These are phyloP conservation scores for Crioceris asparagi DNA, from an alignment of 2,888 invertebrate species.

Conservation along the genomic window DNA sequence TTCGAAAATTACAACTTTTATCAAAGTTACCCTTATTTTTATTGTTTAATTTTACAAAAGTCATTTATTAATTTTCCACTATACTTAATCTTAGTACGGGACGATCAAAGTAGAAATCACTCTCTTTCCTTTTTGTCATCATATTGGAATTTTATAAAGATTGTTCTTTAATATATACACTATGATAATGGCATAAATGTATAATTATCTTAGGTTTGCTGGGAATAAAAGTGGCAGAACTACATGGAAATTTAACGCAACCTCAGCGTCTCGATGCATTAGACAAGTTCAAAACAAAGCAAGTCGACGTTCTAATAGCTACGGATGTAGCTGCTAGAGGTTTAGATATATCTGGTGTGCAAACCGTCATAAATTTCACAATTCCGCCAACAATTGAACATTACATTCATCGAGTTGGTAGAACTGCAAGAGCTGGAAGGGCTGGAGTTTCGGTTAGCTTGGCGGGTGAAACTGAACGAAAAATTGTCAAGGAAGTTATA, in stretches of 20 bases:
- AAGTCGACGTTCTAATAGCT: slow-evolving; percentile 69
- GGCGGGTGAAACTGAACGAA: slow-evolving; percentile 87
- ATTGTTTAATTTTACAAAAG: too few relatives aligned
- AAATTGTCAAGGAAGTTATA: slow-evolving; percentile 74
- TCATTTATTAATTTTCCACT: too few relatives aligned
- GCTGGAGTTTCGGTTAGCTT: slow-evolving; percentile 90
- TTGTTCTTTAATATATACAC: too few relatives aligned
- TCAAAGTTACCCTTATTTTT: too few relatives aligned
- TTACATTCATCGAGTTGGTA: slow-evolving; percentile 92
- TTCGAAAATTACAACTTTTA: too few relatives aligned
- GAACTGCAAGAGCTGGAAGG: slow-evolving; percentile 76
- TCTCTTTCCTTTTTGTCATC: too few relatives aligned
- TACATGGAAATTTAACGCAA: slow-evolving; percentile 95
- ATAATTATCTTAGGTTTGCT: slow-evolving; percentile 53
- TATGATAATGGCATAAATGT: too few relatives aligned
- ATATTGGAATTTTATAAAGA: too few relatives aligned
- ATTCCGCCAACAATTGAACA: slow-evolving; percentile 92
- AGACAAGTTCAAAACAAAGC: slow-evolving; percentile 76
- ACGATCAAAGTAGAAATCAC: too few relatives aligned
- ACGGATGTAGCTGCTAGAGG: slow-evolving; percentile 92
- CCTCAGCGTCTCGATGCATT: slow-evolving; percentile 86
- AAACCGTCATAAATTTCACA: slow-evolving; percentile 93
- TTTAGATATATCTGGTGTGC: slow-evolving; percentile 92
- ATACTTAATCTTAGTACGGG: too few relatives aligned
- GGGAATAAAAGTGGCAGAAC: slow-evolving; percentile 76